Base-by-base conservation (phyloP, 1,140 invertebrate species). In the Pteromalus puparum region DNA sequence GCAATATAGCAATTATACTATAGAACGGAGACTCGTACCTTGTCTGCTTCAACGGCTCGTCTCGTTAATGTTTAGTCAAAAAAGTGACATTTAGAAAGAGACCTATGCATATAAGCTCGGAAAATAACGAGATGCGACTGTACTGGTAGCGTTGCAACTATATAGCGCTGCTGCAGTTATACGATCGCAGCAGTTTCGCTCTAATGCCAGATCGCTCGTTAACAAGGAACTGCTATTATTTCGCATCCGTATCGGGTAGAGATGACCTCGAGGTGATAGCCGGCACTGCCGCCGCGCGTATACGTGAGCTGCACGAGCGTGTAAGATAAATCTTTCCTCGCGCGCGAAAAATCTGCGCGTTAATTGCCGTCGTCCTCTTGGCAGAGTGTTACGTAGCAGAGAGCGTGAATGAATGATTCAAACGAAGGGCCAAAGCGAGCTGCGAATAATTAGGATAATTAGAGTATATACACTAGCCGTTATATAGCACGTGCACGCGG, bases 391-490 rank as follows among this genome's bases (percentile, higher is more conserved):
- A 34, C 30, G 30, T 72, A 1, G 68, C 21, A 9, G 68, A 65
- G 24, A 70, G 67, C 26, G 67, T 15, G 67, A 70, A 13, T 77
- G 34, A 77, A 46, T 82, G 84, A 82, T 85, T 85, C 77, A 85
- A 65, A 46, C 82, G 87, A 89, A 90, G 86, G 89, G 87, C 89
- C 88, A 89, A 42, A 90, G 90, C 89, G 90, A 87, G 82, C n/a
- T n/a, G 88, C 87, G 91, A 92, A 92, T 92, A 92, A 92, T 92
- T 90, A 91, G 89, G 91, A 91, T 92, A 92, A 92, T 92, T 92
- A 92, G 91, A 91, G 90, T 88, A 7, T 34, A 34, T 34, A 42
- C 10, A 53, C 13, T 61, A 7, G 53, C 53, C 6, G 53, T n/a
- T 21, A 18, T 61, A 61, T 53, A 21, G 30, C 30, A 10, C 10